phyloP scores from a whole-genome alignment of 2,113 vertebrate genomes.

The Rhinichthys klamathensis region DNA sequence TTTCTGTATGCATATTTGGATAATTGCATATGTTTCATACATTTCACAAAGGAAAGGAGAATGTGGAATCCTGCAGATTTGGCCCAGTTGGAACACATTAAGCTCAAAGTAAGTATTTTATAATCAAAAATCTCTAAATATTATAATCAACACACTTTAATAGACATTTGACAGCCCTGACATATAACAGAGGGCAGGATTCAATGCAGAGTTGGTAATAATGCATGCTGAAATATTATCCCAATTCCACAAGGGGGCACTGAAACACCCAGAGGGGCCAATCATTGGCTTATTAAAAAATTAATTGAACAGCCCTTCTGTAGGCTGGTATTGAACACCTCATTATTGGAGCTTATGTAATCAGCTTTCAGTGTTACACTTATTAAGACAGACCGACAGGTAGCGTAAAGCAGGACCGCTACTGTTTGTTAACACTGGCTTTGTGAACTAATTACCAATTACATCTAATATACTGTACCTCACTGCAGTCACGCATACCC shows the following conservation, averaged over 20 bases:
- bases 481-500: background rate
- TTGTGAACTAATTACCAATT: constrained; percentile 27
- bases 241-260: constrained; percentile 58
- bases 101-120: background rate
- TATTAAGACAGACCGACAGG: constrained; percentile 32
- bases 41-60: background rate
- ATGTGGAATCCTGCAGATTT: background rate
- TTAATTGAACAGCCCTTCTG: constrained; percentile 39
- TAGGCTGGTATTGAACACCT: constrained; percentile 53
- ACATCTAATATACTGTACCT: constrained; percentile 12
- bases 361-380: constrained; percentile 29
- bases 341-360: constrained; percentile 64
- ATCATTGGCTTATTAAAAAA: constrained; percentile 46
- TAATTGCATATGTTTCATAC: background rate
- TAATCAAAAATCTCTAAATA: background rate
- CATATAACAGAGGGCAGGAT: background rate
- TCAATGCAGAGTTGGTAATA: background rate
- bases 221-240: constrained; percentile 23
- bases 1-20: background rate
- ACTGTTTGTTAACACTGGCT: constrained; percentile 6
- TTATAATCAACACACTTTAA: background rate
- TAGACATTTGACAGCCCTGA: background rate
- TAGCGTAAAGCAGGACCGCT: background rate
- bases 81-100: background rate
- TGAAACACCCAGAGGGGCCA: constrained; percentile 26